Evolutionary conservation across 2,888 invertebrate species (phyloP), one percentile per base, ranked within the genome.

Genomic region (Drosophila infuscata): DNA sequence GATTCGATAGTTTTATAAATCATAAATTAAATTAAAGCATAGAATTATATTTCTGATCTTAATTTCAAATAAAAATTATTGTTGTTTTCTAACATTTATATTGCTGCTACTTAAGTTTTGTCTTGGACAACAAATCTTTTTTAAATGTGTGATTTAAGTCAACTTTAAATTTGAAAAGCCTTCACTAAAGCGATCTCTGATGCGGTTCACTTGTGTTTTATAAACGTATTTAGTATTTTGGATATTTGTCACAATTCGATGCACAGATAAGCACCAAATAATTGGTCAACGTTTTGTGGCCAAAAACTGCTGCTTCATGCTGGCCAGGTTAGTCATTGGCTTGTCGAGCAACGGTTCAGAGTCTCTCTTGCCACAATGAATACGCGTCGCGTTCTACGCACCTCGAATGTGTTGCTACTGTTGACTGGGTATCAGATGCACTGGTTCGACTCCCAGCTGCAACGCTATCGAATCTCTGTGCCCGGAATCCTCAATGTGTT

Each of bases 381-480:
- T 62, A 38, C 66, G 32, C 46, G 57, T 5, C 87, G 85, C 3
- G 73, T 86, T 36, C 12, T 86, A 41, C 73, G 82, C 11, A 48
- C 48, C 17, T 79, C 70, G 5, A 88, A 88, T 59, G 53, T 83
- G 7, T 53, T 83, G 41, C 70, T 88, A 3, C 29, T 86, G 33
- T 46, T 83, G 17, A 69, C 67, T 12, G 85, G 78, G 5, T 83
- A 82, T n/a, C 88, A 85, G 63, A 35, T 82, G 65, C 76, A 83
- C 61, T 83, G 72, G 83, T 82, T 81, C 43, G 82, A 78, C 35
- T 9, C 56, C 11, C 71, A 74, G 46, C n/a, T 66, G 53, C 82
- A 79, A 25, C 61, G 74, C 0, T 85, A 83, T 52, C 66, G 69
- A 0, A 12, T 86, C 7, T 84, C 76, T 15, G 32, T 80, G 35